Evolutionary conservation across 1,140 invertebrate species (phyloP).

Genomic region (Teleogryllus occipitalis): DNA sequence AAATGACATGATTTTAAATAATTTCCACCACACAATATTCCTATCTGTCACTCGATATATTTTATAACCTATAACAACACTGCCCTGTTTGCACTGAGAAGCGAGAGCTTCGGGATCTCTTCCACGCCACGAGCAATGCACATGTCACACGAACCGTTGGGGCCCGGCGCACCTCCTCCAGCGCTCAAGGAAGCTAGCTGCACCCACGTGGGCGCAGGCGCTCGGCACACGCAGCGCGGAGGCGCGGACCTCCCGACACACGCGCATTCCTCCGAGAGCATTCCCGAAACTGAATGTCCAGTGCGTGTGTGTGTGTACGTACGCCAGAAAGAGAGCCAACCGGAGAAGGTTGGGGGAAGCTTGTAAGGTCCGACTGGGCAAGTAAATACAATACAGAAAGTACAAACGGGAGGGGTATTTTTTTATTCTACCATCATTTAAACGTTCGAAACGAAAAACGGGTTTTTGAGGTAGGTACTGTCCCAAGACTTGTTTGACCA

Average conservation of each 20-base stretch:
- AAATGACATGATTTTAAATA: too few relatives aligned
- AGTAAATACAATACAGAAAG: constrained; percentile 14
- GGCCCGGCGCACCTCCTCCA: too few relatives aligned
- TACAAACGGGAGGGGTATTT: neutral
- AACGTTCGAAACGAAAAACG: constrained; percentile 12
- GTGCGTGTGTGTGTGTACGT: neutral
- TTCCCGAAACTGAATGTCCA: neutral
- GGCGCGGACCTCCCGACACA: neutral
- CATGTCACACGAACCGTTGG: too few relatives aligned
- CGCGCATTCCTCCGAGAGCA: neutral
- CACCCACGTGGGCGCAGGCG: too few relatives aligned
- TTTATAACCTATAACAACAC: too few relatives aligned
- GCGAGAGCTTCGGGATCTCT: too few relatives aligned
- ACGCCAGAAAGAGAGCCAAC: constrained; percentile 10
- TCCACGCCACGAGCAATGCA: too few relatives aligned
- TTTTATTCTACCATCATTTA: constrained; percentile 8
- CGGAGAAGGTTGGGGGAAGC: neutral
- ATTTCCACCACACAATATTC: too few relatives aligned
- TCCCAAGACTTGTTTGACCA: constrained; percentile 16
- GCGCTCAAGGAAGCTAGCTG: too few relatives aligned
- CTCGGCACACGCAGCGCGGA: neutral
- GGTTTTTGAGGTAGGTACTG: constrained; percentile 15
- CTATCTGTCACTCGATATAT: too few relatives aligned
- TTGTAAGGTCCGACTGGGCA: constrained; percentile 7
- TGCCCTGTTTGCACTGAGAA: too few relatives aligned